phyloP scores from a whole-genome alignment of 2,888 invertebrate genomes.

The Dynastes grantii region DNA sequence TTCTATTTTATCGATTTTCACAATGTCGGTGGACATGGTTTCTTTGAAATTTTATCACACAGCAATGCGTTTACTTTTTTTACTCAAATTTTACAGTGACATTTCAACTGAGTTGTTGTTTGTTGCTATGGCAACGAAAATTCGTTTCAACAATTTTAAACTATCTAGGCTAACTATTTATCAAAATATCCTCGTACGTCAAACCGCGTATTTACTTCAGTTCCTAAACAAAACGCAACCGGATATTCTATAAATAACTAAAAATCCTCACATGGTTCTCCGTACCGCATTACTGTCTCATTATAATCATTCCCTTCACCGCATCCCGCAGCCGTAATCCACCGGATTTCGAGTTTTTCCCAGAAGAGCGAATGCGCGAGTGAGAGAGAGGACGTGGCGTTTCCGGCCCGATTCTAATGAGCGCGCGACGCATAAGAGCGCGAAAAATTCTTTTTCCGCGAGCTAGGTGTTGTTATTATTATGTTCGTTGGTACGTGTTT shows the following conservation, averaged over 20 bases:
- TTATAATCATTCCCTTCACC: slow-evolving; percentile 15
- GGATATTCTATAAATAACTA: slow-evolving; percentile 42
- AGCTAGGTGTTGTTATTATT: not conserved
- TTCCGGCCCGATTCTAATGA: slow-evolving; percentile 51
- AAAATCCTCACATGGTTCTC: slow-evolving; percentile 6
- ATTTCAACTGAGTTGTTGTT: too few relatives aligned
- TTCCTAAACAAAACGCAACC: slow-evolving; percentile 20
- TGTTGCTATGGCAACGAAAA: too few relatives aligned
- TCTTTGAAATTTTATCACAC: too few relatives aligned
- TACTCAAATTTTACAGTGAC: too few relatives aligned
- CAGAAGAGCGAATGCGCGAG: not conserved
- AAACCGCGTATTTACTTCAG: not conserved
- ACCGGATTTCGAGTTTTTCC: not conserved
- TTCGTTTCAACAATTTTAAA: too few relatives aligned
- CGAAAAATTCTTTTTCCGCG: slow-evolving; percentile 38
- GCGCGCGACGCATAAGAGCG: slow-evolving; percentile 29
- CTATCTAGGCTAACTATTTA: too few relatives aligned
- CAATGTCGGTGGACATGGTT: too few relatives aligned
- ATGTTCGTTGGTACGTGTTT: not conserved
- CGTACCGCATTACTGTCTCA: slow-evolving; percentile 7
- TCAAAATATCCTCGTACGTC: too few relatives aligned
- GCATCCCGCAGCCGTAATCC: slow-evolving; percentile 7
- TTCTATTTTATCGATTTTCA: too few relatives aligned
- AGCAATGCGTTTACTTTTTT: too few relatives aligned
- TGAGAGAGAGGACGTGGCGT: not conserved